Base-by-base conservation (phyloP, 2,888 invertebrate species). In the Malthinus flaveolus region DNA sequence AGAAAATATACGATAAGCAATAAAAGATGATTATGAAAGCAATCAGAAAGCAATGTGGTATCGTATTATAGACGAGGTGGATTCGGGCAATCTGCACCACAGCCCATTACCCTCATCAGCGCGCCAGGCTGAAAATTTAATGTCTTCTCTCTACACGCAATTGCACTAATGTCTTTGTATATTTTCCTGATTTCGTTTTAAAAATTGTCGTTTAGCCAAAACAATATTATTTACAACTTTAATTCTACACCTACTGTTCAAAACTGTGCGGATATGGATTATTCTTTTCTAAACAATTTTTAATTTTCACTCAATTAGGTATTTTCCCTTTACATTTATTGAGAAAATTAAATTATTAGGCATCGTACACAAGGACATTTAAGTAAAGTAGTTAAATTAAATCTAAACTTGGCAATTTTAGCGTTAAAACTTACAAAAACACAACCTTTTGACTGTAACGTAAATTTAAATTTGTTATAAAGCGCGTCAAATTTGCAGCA, bases 51-150 rank as follows among this genome's bases (percentile, higher is more conserved):
- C 63, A 65, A 61, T 65, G 65, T 36, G 57, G 62, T 64, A 68
- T 73, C 73, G 70, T 68, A 45, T 11, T 45, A 68, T 67, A 66
- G 64, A 58, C 68, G 66, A 68, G 69, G 68, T 68, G 73, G 72
- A 73, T 75, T 74, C 71, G 68, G 72, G 70, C 75, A 76, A 76
- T 76, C 75, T 76, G 75, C 68, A 64, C 68, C 71, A 75, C 76
- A 73, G 72, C 69, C 74, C 75, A 77, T 77, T 77, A 75, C 75
- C 74, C 75, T 73, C 75, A 75, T 75, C 71, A 71, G 70, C 71
- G 71, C 75, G 72, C 73, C 73, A 75, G 72, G 68, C 75, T 73
- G 75, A 75, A 77, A 76, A 76, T 76, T 77, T 76, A 76, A 76
- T 76, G 76, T 74, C 72, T 74, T 74, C 71, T 70, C 71, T 68